Percentiles rank a stretch among this genome's conserved stretches.
Evolutionary conservation across 2,113 vertebrate species (phyloP).

Genomic region (Zapornia atra): DNA sequence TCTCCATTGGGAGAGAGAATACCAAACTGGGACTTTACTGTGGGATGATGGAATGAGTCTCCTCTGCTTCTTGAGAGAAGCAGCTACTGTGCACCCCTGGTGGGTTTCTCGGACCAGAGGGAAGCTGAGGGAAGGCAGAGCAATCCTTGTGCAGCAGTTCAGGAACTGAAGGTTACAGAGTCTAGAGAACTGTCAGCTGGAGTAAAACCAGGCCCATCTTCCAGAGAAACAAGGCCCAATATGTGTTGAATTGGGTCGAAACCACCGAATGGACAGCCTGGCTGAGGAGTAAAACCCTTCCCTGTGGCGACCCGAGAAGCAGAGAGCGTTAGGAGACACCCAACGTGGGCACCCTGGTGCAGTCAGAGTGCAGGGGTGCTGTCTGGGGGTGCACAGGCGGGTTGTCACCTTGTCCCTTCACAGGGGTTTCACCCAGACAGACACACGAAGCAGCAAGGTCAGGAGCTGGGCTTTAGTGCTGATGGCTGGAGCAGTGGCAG

Average conservation of each 20-base stretch:
- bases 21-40: neutral
- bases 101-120: neutral
- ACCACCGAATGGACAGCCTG: neutral
- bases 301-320: neutral
- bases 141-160: neutral
- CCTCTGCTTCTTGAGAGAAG: neutral
- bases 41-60: neutral
- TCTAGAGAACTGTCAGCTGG: neutral
- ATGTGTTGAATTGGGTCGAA: neutral
- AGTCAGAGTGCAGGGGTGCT: neutral
- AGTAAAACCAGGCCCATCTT: neutral
- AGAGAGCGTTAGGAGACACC: neutral
- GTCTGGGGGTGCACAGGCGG: neutral
- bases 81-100: neutral
- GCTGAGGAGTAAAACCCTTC: neutral
- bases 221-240: neutral
- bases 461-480: fast-evolving
- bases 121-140: neutral
- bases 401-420: fast-evolving
- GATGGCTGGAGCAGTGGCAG: neutral
- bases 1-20: neutral
- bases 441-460: neutral
- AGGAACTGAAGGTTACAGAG: neutral
- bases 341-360: too few relatives aligned
- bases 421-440: fast-evolving